A percentile compares a stretch with the other conserved stretches of the same genome.
Evolutionary conservation across 2,113 vertebrate genomes (phyloP).

Genomic region (Myiopsitta monachus): DNA sequence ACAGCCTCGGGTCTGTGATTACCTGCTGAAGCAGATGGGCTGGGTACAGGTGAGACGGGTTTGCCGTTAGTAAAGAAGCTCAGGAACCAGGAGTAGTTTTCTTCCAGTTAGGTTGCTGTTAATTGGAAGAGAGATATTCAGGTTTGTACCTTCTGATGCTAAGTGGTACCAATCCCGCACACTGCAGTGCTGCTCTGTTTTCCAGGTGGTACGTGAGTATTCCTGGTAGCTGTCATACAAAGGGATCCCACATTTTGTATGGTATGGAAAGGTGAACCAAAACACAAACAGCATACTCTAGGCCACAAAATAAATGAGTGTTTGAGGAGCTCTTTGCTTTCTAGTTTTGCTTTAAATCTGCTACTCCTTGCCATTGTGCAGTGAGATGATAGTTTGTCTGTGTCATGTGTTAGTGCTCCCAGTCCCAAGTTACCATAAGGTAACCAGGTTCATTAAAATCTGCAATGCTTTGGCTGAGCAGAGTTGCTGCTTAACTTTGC

Average conservation of each 20-base stretch:
- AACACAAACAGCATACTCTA: neutral
- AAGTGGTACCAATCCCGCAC: rapidly evolving
- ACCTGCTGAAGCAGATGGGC: neutral
- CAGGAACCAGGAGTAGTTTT: neutral
- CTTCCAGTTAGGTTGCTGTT: neutral
- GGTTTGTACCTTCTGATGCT: neutral
- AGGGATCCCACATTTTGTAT: neutral
- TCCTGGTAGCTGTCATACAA: neutral
- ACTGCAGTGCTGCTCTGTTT: rapidly evolving
- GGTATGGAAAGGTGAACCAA: neutral
- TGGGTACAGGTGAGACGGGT: neutral
- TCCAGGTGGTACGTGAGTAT: rapidly evolving
- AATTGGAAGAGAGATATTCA: rapidly evolving
- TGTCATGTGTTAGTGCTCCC: neutral
- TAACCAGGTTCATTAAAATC: neutral
- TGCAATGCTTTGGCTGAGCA: neutral
- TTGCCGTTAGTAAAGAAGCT: neutral
- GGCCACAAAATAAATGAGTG: neutral
- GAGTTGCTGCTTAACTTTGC: neutral
- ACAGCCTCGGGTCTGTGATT: neutral
- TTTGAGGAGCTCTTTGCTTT: neutral
- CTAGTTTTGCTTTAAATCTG: neutral
- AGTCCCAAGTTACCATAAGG: rapidly evolving
- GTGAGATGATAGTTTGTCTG: rapidly evolving
- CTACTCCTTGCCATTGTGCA: neutral